A percentile compares a stretch with the other conserved stretches of the same genome.
These are phyloP conservation scores for Palythoa heliodiscus DNA, from an alignment of 92 coral and sea anemone species.

Conservation along the genomic window DNA sequence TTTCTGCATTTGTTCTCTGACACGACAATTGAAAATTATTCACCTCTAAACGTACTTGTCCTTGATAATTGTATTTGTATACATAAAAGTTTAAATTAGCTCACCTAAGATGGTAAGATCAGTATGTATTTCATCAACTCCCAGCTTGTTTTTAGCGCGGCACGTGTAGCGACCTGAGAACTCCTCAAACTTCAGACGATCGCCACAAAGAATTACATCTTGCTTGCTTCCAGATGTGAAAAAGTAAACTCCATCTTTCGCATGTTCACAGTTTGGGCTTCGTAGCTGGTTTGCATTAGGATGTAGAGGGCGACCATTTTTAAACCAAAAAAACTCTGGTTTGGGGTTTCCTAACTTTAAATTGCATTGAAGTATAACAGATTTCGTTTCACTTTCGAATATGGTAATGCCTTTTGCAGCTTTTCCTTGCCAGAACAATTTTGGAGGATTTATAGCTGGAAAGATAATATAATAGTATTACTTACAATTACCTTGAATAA, in stretches of 20 bases:
- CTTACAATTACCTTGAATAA: neutral
- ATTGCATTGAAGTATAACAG: neutral
- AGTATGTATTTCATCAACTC: slow-evolving; percentile 30
- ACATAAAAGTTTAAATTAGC: neutral
- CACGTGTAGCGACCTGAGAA: slow-evolving; percentile 37
- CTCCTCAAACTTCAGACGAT: slow-evolving; percentile 13
- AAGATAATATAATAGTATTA: neutral
- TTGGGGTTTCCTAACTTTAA: slow-evolving; percentile 18
- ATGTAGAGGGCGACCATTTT: neutral
- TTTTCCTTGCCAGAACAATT: slow-evolving; percentile 23
- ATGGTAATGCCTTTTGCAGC: neutral
- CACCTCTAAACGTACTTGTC: too few species aligned
- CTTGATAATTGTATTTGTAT: neutral
- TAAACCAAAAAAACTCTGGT: slow-evolving; percentile 29
- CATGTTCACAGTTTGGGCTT: slow-evolving; percentile 9
- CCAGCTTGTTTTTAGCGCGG: slow-evolving; percentile 20
- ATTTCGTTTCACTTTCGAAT: neutral
- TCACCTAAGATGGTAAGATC: slow-evolving; percentile 25
- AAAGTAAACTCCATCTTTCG: slow-evolving; percentile 16
- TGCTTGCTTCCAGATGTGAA: slow-evolving; percentile 26
- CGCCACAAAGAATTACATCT: slow-evolving; percentile 23
- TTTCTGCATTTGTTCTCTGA: too few species aligned
- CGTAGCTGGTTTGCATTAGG: neutral
- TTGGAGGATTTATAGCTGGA: slow-evolving; percentile 26
- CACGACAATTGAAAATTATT: too few species aligned